phyloP scores from a whole-genome alignment of 2,113 vertebrate species.

The Albula glossodonta region DNA sequence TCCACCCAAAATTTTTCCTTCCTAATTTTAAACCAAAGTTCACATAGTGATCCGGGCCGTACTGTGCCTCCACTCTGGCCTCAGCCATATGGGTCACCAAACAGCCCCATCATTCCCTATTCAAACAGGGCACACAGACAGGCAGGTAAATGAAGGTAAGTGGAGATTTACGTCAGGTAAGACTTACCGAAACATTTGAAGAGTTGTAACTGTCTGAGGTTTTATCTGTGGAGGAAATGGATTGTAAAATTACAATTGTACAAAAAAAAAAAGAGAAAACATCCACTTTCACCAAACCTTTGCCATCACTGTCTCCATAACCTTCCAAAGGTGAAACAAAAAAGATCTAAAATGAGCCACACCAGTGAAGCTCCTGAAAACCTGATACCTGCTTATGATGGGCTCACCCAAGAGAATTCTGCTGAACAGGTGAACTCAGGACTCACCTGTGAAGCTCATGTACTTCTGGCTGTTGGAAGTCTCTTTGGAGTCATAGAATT shows the following conservation, averaged over 20 bases:
- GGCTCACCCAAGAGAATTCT: not conserved
- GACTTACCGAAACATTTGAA: slow-evolving; percentile 81
- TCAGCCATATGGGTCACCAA: not conserved
- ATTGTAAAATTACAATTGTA: not conserved
- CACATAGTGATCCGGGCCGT: too few species aligned
- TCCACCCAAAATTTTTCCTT: too few species aligned
- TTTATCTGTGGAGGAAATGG: slow-evolving; percentile 80
- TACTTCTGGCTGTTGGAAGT: slow-evolving; percentile 95
- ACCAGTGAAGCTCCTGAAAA: not conserved
- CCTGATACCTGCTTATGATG: not conserved
- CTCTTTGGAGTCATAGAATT: slow-evolving; percentile 97
- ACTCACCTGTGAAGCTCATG: slow-evolving; percentile 78
- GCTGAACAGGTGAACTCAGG: not conserved
- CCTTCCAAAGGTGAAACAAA: not conserved
- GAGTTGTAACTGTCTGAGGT: slow-evolving; percentile 82
- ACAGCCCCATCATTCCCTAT: not conserved
- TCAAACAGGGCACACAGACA: not conserved
- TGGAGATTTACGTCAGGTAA: not conserved
- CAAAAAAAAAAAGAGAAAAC: slow-evolving; percentile 24
- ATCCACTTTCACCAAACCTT: not conserved
- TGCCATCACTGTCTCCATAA: not conserved
- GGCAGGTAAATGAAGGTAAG: not conserved
- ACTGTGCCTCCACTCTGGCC: too few species aligned
- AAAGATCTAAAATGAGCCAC: not conserved
- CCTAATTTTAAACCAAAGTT: too few species aligned